These are phyloP conservation scores for Clostera curtula DNA, from an alignment of 2,888 invertebrate species.

Conservation along the genomic window DNA sequence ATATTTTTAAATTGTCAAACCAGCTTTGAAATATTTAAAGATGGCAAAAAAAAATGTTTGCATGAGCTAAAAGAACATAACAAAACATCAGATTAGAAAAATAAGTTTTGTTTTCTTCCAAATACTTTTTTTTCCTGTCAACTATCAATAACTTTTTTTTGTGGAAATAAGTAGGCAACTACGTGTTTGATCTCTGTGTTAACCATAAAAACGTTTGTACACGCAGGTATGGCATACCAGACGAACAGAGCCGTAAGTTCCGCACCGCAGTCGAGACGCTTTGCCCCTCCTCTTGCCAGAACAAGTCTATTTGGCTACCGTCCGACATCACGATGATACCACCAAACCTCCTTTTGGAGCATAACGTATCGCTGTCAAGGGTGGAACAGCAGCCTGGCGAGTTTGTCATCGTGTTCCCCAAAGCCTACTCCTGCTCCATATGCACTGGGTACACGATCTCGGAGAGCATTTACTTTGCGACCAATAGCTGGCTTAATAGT, in stretches of 20 bases:
- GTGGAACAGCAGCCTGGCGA: conserved; percentile 91
- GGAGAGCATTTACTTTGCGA: conserved; percentile 94
- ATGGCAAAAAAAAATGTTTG: too few species aligned
- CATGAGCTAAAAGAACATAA: too few species aligned
- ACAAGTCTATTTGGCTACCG: conserved; percentile 90
- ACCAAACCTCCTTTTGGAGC: conserved; percentile 82
- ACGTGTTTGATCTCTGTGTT: too few species aligned
- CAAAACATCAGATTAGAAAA: too few species aligned
- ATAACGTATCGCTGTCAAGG: conserved; percentile 85
- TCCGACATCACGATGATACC: conserved; percentile 96
- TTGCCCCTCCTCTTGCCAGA: conserved; percentile 87
- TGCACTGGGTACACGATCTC: conserved; percentile 92
- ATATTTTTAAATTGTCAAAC: too few species aligned
- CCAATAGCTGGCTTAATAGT: conserved; percentile 83
- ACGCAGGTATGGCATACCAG: conserved; percentile 89
- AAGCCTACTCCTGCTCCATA: conserved; percentile 89
- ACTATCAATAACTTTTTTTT: too few species aligned
- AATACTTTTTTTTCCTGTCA: too few species aligned
- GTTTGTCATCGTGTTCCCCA: conserved; percentile 91
- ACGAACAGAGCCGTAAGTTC: conserved; percentile 83
- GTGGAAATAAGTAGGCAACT: too few species aligned
- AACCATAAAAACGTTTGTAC: too few species aligned
- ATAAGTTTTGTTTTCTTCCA: too few species aligned
- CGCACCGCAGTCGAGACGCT: conserved; percentile 83
- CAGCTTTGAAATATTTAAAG: too few species aligned